phyloP scores from a whole-genome alignment of 1,140 invertebrate genomes.

The Apolygus lucorum region DNA sequence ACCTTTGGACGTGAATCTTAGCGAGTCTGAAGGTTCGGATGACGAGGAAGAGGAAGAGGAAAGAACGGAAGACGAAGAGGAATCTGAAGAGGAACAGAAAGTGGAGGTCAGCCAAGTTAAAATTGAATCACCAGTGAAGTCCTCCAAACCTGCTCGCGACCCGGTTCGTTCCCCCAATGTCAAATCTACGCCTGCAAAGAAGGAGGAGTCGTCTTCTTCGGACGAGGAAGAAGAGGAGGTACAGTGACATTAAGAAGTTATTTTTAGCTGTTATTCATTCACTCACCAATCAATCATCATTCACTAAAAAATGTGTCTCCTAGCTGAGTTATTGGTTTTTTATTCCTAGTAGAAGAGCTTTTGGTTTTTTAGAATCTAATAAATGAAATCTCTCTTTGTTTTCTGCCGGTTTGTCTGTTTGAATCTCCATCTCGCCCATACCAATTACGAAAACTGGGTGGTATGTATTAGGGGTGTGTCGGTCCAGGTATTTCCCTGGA shows the following conservation, averaged over 20 bases:
- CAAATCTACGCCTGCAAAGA: neutral
- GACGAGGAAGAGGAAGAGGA: conserved; percentile 11
- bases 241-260: neutral
- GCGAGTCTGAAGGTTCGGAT: conserved; percentile 1
- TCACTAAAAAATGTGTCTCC: no score
- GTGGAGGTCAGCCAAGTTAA: neutral
- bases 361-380: no score
- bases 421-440: no score
- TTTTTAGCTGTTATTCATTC: neutral
- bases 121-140: neutral
- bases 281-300: neutral
- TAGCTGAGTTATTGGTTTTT: no score
- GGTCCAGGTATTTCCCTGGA: no score
- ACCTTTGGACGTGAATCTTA: neutral
- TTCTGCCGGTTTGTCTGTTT: no score
- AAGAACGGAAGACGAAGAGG: neutral
- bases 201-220: neutral
- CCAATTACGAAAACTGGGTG: no score
- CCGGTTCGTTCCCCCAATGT: no score
- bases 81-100: neutral
- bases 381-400: no score
- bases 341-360: no score
- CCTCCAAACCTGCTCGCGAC: no score
- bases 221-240: neutral
- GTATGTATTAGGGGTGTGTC: no score